Evolutionary conservation across 2,113 vertebrate genomes (phyloP), one percentile per base, ranked within the genome.

Genomic region (Podarcis cretensis): DNA sequence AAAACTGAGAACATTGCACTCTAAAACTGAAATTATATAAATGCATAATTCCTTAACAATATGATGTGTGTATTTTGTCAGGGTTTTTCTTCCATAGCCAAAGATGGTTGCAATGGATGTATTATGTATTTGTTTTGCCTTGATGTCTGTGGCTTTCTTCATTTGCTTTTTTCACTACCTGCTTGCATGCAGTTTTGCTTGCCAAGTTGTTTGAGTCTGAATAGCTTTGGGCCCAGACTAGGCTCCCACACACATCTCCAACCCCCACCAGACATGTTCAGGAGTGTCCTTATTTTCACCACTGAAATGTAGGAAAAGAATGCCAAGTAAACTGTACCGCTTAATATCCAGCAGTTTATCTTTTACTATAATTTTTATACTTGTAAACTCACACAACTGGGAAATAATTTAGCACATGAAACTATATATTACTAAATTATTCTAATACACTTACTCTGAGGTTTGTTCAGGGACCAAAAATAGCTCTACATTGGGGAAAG

Each of bases 391-490:
- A 7, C 6, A 14, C 20, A 82, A 0, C 76, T 71, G 63, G 3
- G 77, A 79, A 80, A 85, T 90, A 65, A 76, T 12, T 75, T 83
- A 71, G 63, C 37, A 5, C 37, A 12, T 2, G 25, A 9, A 65
- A 85, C 13, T 77, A 89, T 79, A 76, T 32, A 54, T 73, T 54
- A 23, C 40, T 32, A 32, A 43, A 73, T 18, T 0, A 0, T 54
- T 37, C 6, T 27, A 88, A 83, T 21, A 88, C 86, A 77, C 65
- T 91, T 48, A 91, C 18, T 85, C 1, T 37, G 54, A 13, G 21
- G 32, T 9, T 20, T 86, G 85, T 87, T 82, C 48, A 63, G 3
- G 27, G 13, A 73, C 30, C 74, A 76, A 37, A 43, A 78, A 8
- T 25, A 75, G 78, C 80, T 92, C 32, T 83, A 2, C 48, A 71